These are phyloP conservation scores for Epicampocera succincta DNA, from an alignment of 2,888 invertebrate genomes.

Conservation along the genomic window DNA sequence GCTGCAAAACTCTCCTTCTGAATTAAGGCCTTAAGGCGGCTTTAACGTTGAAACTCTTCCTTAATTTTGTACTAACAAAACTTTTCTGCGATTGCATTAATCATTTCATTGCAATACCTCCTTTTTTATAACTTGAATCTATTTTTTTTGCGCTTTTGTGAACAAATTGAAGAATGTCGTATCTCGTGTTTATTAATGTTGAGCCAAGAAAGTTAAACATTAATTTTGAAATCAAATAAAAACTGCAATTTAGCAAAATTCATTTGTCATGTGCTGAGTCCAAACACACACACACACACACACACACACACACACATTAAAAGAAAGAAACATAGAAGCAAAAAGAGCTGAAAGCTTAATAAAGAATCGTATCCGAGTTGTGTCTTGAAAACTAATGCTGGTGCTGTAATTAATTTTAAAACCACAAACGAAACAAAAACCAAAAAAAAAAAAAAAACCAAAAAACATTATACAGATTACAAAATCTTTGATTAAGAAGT, in stretches of 20 bases:
- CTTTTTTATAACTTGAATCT: too few species aligned
- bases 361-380: constrained; percentile 11
- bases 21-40: too few species aligned
- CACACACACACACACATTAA: too few species aligned
- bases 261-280: constrained; percentile 50
- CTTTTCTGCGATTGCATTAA: too few species aligned
- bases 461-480: constrained; percentile 27
- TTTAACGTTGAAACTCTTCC: too few species aligned
- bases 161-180: not conserved
- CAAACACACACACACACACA: constrained; percentile 6
- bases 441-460: too few species aligned
- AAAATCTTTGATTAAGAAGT: constrained; percentile 52
- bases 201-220: constrained; percentile 11
- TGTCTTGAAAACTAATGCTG: constrained; percentile 38
- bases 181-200: constrained; percentile 30
- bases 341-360: not conserved
- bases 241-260: constrained; percentile 38
- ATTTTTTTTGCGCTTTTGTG: not conserved
- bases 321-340: too few species aligned
- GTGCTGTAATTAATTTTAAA: constrained; percentile 62
- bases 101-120: too few species aligned
- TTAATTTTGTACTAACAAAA: too few species aligned
- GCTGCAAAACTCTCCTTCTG: too few species aligned
- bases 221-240: constrained; percentile 19
- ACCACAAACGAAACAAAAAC: constrained; percentile 36